phyloP scores from a whole-genome alignment of 2,888 invertebrate species.

The Dolichomitus sp. region DNA sequence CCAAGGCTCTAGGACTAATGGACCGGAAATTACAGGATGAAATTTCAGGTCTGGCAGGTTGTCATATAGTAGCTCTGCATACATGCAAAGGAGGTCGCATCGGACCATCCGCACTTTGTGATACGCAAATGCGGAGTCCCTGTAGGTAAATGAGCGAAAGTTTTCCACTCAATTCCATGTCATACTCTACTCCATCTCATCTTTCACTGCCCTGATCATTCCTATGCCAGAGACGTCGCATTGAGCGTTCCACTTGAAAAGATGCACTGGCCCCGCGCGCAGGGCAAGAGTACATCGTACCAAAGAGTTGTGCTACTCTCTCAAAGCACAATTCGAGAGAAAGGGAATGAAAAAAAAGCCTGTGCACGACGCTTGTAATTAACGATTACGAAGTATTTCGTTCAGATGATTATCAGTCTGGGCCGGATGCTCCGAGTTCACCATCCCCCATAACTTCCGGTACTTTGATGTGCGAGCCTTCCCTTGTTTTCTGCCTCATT shows the following conservation, averaged over 20 bases:
- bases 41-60: constrained; percentile 7
- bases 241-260: constrained; percentile 59
- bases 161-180: constrained; percentile 25
- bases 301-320: constrained; percentile 43
- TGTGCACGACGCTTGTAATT: constrained; percentile 79
- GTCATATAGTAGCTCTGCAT: neutral
- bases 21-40: constrained; percentile 67
- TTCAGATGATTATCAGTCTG: constrained; percentile 86
- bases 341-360: constrained; percentile 36
- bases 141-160: constrained; percentile 8
- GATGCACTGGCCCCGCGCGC: constrained; percentile 24
- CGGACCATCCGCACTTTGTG: constrained; percentile 25
- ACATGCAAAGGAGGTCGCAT: constrained; percentile 5
- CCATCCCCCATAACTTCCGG: constrained; percentile 84
- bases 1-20: constrained; percentile 70
- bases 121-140: constrained; percentile 27
- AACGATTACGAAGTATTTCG: constrained; percentile 86
- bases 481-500: constrained; percentile 85
- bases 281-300: constrained; percentile 55
- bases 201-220: constrained; percentile 36
- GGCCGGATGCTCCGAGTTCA: constrained; percentile 82
- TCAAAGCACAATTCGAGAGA: constrained; percentile 53
- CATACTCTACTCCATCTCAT: constrained; percentile 24
- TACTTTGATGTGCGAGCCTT: constrained; percentile 84
- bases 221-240: constrained; percentile 23